Conservation (phyloP, 2,113 vertebrate species). For the Xiphias gladius region DNA sequence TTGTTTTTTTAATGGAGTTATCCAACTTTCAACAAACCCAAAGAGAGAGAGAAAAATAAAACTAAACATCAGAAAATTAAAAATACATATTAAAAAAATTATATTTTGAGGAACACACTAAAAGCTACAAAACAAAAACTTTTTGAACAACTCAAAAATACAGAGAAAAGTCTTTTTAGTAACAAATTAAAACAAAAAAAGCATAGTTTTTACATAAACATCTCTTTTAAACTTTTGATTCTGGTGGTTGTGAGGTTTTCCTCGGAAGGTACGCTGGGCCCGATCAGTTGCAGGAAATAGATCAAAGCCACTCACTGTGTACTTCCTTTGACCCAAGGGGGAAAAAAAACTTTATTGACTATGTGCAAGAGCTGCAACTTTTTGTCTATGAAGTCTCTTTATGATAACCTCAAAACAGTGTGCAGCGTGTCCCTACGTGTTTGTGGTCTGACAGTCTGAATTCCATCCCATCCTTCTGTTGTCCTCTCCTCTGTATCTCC, state of each 20-base stretch:
- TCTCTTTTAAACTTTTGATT: slow-evolving; percentile 60
- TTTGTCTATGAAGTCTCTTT: slow-evolving; percentile 52
- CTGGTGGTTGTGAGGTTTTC: slow-evolving; percentile 57
- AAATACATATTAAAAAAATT: slow-evolving; percentile 71
- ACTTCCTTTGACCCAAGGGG: slow-evolving; percentile 30
- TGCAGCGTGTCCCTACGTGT: slow-evolving; percentile 42
- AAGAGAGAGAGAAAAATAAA: slow-evolving; percentile 45
- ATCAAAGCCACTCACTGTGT: slow-evolving; percentile 24
- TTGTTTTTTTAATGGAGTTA: slow-evolving; percentile 76
- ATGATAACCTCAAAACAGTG: slow-evolving; percentile 34
- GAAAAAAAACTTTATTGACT: slow-evolving; percentile 60
- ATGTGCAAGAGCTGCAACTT: slow-evolving; percentile 59
- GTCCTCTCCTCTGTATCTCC: slow-evolving; percentile 25
- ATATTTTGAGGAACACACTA: slow-evolving; percentile 68
- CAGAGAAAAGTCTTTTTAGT: slow-evolving; percentile 70
- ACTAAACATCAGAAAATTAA: slow-evolving; percentile 53
- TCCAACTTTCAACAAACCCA: slow-evolving; percentile 56
- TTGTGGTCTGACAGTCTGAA: slow-evolving; percentile 26
- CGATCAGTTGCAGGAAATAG: slow-evolving; percentile 28
- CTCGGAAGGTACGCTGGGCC: slow-evolving; percentile 35
- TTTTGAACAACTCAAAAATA: slow-evolving; percentile 65
- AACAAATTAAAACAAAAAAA: slow-evolving; percentile 75
- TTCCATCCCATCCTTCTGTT: slow-evolving; percentile 9
- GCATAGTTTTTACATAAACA: slow-evolving; percentile 73
- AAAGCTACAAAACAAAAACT: slow-evolving; percentile 76